These are phyloP conservation scores for Xiphorhynchus elegans DNA, from an alignment of 2,113 vertebrate genomes.

Conservation along the genomic window DNA sequence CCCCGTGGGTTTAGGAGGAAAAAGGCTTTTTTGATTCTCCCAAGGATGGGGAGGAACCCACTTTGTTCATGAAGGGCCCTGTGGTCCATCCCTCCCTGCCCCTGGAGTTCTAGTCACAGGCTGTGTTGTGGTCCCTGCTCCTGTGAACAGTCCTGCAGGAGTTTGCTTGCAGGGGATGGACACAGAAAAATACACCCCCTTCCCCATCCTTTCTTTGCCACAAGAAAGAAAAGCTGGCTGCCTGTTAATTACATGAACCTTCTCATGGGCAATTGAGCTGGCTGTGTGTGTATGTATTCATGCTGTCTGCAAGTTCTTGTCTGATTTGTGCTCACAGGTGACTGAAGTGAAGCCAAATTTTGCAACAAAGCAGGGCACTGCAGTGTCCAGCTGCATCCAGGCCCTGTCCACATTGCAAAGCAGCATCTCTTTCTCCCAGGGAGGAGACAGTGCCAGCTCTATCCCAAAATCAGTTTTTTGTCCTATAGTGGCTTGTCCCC, in stretches of 20 bases:
- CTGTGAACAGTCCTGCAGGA: not conserved
- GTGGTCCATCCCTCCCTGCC: not conserved
- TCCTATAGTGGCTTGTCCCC: not conserved
- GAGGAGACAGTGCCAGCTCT: not conserved
- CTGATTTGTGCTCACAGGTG: slow-evolving; percentile 8
- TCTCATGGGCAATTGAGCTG: slow-evolving; percentile 53
- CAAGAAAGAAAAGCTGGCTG: slow-evolving; percentile 15
- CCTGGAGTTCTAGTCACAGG: not conserved
- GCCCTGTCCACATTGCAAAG: not conserved
- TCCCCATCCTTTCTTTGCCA: not conserved
- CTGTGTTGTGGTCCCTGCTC: not conserved
- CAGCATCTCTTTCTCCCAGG: not conserved
- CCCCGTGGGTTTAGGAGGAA: rapidly evolving
- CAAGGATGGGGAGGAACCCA: not conserved
- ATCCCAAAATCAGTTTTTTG: not conserved
- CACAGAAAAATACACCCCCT: not conserved
- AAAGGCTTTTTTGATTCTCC: not conserved
- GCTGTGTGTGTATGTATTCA: not conserved
- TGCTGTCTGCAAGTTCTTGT: not conserved
- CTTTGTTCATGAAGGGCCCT: not conserved
- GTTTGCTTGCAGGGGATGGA: not conserved
- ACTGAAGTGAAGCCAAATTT: slow-evolving; percentile 47
- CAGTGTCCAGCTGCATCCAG: slow-evolving; percentile 4
- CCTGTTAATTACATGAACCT: slow-evolving; percentile 47
- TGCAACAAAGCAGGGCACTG: not conserved